phyloP scores from a whole-genome alignment of 2,888 invertebrate species.

The Meteorus colon region DNA sequence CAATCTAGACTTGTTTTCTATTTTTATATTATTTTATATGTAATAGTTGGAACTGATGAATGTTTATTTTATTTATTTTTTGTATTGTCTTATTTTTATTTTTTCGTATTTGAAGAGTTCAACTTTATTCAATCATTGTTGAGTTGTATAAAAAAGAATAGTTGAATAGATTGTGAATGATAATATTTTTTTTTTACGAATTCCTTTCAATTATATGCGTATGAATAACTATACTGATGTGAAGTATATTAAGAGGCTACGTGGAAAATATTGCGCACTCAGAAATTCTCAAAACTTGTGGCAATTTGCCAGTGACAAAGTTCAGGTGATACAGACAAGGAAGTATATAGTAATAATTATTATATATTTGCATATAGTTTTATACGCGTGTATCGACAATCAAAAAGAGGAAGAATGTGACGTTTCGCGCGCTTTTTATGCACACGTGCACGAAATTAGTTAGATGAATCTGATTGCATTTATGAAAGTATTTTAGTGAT shows the following conservation, averaged over 20 bases:
- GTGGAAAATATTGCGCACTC: slow-evolving; percentile 26
- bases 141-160: too few species aligned
- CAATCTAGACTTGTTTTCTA: too few species aligned
- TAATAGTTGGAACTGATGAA: too few species aligned
- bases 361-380: not conserved
- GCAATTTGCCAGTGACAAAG: slow-evolving; percentile 22
- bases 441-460: not conserved
- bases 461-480: not conserved
- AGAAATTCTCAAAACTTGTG: slow-evolving; percentile 5
- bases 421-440: not conserved
- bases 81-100: too few species aligned
- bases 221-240: not conserved
- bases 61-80: too few species aligned
- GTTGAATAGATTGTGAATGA: too few species aligned
- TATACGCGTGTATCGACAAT: not conserved
- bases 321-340: slow-evolving; percentile 21
- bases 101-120: too few species aligned
- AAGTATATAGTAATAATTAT: not conserved
- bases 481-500: not conserved
- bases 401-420: not conserved
- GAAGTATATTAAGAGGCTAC: too few species aligned
- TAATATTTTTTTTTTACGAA: not conserved
- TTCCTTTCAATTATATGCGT: not conserved
- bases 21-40: too few species aligned
- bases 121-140: too few species aligned